A percentile compares a stretch with the other conserved stretches of the same genome.
These are phyloP conservation scores for Drosophila carrolli DNA, from an alignment of 1,140 invertebrate species.

Conservation along the genomic window DNA sequence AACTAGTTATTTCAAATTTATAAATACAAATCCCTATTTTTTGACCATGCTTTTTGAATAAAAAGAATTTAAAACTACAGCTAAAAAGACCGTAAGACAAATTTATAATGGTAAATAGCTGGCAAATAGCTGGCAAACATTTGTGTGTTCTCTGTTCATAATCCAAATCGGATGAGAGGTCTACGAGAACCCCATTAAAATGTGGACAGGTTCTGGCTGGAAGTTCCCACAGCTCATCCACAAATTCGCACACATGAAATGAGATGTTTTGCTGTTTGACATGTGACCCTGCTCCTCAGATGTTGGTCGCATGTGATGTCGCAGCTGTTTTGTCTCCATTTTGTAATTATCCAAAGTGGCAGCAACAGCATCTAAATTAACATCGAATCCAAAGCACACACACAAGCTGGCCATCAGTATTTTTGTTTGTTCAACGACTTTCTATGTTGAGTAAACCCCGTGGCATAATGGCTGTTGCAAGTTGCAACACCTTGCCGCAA, in stretches of 20 bases:
- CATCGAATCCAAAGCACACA: slow-evolving; percentile 12
- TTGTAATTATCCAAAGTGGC: slow-evolving; percentile 68
- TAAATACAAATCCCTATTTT: too few relatives aligned
- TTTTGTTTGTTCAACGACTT: slow-evolving; percentile 2
- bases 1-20: too few relatives aligned
- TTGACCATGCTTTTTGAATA: too few relatives aligned
- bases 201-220: slow-evolving; percentile 1
- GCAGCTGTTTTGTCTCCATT: slow-evolving; percentile 34
- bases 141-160: too few relatives aligned
- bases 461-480: background rate
- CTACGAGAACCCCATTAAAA: too few relatives aligned
- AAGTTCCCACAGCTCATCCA: slow-evolving; percentile 3
- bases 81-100: too few relatives aligned
- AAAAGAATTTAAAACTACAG: too few relatives aligned
- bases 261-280: slow-evolving; percentile 28
- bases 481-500: background rate
- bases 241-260: slow-evolving; percentile 22
- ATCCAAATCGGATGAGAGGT: too few relatives aligned
- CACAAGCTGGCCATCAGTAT: slow-evolving; percentile 1
- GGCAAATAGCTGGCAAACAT: too few relatives aligned
- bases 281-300: slow-evolving; percentile 17
- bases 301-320: background rate
- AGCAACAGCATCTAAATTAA: slow-evolving; percentile 50
- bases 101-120: too few relatives aligned
- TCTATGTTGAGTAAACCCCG: background rate